Conservation (phyloP, 2,888 invertebrate genomes). For the Branchellion lobata region DNA sequence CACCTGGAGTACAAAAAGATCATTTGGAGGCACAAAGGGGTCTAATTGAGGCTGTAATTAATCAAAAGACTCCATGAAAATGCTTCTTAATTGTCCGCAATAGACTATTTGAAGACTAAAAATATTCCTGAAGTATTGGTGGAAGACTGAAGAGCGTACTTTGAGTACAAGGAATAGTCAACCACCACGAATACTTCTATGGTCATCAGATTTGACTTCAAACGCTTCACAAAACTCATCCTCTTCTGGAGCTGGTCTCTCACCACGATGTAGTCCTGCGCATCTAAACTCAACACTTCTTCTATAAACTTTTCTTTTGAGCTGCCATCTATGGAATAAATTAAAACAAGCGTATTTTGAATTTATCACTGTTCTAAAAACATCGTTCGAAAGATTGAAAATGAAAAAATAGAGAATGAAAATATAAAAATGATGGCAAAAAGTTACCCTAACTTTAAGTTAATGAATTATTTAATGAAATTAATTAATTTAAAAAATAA, state of each 20-base stretch:
- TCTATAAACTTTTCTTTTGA: not conserved
- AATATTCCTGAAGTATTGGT: too few species aligned
- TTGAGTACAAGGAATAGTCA: not conserved
- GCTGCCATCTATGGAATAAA: too few species aligned
- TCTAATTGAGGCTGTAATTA: not conserved
- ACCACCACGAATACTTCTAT: not conserved
- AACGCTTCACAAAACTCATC: not conserved
- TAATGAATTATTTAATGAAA: too few species aligned
- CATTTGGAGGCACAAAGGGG: not conserved
- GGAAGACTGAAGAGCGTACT: not conserved
- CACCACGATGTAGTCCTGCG: conserved; percentile 2
- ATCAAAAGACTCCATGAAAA: not conserved
- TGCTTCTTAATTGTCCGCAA: not conserved
- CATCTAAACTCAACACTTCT: not conserved
- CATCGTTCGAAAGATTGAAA: too few species aligned
- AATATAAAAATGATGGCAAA: too few species aligned
- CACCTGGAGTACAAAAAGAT: not conserved
- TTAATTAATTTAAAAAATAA: too few species aligned
- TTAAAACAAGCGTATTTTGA: too few species aligned
- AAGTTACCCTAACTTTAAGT: too few species aligned
- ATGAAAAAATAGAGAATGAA: too few species aligned
- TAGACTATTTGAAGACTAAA: too few species aligned
- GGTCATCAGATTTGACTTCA: not conserved
- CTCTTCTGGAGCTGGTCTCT: not conserved
- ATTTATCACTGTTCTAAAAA: too few species aligned